Evolutionary conservation across 1,140 invertebrate species (phyloP).

Genomic region (Telenomus remus): DNA sequence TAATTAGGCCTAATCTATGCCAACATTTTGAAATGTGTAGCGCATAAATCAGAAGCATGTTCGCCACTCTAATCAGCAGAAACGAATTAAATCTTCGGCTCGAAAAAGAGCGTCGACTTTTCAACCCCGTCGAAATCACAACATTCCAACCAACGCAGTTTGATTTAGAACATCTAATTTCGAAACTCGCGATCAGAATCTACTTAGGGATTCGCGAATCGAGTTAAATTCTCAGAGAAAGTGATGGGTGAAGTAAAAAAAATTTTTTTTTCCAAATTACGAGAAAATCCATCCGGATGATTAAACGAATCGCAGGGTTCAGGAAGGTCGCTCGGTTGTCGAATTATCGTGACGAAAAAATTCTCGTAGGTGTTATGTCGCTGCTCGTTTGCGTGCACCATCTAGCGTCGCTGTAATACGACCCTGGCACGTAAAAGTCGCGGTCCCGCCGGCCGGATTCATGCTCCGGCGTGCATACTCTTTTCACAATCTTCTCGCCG

Average conservation of each 20-base stretch:
- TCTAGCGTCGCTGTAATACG: slow-evolving; percentile 46
- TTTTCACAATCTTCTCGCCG: slow-evolving; percentile 64
- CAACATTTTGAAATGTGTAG: slow-evolving; percentile 10
- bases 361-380: slow-evolving; percentile 31
- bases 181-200: slow-evolving; percentile 32
- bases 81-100: slow-evolving; percentile 14
- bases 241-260: background rate
- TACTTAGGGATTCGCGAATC: slow-evolving; percentile 16
- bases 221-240: too few relatives aligned
- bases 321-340: slow-evolving; percentile 38
- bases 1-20: background rate
- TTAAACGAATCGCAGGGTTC: slow-evolving; percentile 29
- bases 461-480: slow-evolving; percentile 64
- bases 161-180: slow-evolving; percentile 15
- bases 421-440: slow-evolving; percentile 50
- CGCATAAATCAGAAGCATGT: slow-evolving; percentile 20
- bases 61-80: slow-evolving; percentile 3
- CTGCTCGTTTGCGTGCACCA: slow-evolving; percentile 37
- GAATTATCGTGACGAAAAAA: slow-evolving; percentile 29
- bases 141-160: slow-evolving; percentile 13
- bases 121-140: slow-evolving; percentile 10
- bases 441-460: slow-evolving; percentile 58
- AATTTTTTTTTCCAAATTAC: slow-evolving; percentile 8
- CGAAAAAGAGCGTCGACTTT: slow-evolving; percentile 1
- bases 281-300: slow-evolving; percentile 8